These are phyloP conservation scores for Magallana gigas DNA, from an alignment of 1,140 invertebrate species.

Conservation along the genomic window DNA sequence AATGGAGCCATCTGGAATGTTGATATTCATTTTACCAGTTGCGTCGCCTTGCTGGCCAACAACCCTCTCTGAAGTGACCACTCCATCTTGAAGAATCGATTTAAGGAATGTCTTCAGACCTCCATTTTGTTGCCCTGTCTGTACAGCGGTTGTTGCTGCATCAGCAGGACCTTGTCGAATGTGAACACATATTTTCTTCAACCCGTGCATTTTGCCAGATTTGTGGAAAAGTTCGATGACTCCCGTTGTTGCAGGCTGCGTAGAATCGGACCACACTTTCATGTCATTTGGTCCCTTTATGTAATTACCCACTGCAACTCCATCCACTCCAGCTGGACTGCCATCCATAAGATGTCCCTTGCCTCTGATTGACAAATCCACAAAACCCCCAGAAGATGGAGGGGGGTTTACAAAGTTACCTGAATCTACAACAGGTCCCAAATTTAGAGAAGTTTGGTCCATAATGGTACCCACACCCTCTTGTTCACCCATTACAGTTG, in stretches of 20 bases:
- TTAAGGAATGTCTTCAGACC: neutral
- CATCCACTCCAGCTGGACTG: neutral
- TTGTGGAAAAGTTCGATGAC: neutral
- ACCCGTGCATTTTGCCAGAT: neutral
- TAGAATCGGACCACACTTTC: slow-evolving; percentile 2
- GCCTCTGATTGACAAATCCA: neutral
- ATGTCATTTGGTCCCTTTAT: neutral
- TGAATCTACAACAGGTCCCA: neutral
- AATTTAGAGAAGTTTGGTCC: neutral
- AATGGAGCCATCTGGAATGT: neutral
- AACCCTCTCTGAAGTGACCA: slow-evolving; percentile 6
- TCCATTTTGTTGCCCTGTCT: neutral
- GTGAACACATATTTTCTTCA: slow-evolving; percentile 22
- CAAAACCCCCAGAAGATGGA: neutral
- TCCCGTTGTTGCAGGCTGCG: neutral
- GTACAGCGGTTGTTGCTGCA: neutral
- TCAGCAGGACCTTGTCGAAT: neutral
- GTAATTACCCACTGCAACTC: slow-evolving; percentile 8
- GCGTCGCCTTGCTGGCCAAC: neutral
- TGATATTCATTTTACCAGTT: neutral
- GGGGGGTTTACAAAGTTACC: neutral
- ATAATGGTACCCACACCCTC: too few relatives aligned
- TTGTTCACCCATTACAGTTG: too few relatives aligned
- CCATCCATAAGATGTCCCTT: neutral
- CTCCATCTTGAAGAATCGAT: neutral